A percentile compares a stretch with the other conserved stretches of the same genome.
phyloP scores from a whole-genome alignment of 2,888 invertebrate species.

The Thera obeliscata region DNA sequence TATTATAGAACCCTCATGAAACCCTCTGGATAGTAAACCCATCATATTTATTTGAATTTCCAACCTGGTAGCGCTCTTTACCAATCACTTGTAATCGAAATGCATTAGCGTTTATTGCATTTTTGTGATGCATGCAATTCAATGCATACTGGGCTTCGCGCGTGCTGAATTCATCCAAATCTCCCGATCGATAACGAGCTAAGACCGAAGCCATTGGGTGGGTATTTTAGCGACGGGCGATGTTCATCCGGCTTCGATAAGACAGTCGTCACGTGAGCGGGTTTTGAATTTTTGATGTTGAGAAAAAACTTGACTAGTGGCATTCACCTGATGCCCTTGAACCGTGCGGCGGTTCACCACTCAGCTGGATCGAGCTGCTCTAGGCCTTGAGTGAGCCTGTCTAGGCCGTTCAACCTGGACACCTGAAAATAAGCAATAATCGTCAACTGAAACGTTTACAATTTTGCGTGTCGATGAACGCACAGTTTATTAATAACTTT shows the following conservation, averaged over 20 bases:
- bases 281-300: conserved; percentile 56
- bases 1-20: conserved; percentile 18
- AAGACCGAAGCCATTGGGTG: conserved; percentile 52
- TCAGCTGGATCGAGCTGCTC: conserved; percentile 72
- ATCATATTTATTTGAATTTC: conserved; percentile 26
- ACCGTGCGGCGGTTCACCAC: conserved; percentile 73
- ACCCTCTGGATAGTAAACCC: conserved; percentile 19
- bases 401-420: conserved; percentile 75
- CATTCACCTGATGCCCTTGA: conserved; percentile 82
- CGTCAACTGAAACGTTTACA: conserved; percentile 48
- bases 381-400: conserved; percentile 73
- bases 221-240: conserved; percentile 57
- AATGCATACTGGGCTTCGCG: conserved; percentile 35
- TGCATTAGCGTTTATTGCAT: conserved; percentile 31
- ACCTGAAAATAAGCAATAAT: conserved; percentile 57
- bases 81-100: conserved; percentile 17
- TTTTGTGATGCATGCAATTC: conserved; percentile 38
- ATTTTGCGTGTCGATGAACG: conserved; percentile 41
- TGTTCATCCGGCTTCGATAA: conserved; percentile 72
- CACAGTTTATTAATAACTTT: conserved; percentile 33
- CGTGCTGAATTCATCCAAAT: conserved; percentile 43
- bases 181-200: conserved; percentile 36
- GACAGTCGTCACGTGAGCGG: conserved; percentile 70
- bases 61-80: conserved; percentile 3
- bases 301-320: conserved; percentile 76